Base-by-base conservation (phyloP, 1,140 invertebrate genomes). In the Littorina saxatilis region DNA sequence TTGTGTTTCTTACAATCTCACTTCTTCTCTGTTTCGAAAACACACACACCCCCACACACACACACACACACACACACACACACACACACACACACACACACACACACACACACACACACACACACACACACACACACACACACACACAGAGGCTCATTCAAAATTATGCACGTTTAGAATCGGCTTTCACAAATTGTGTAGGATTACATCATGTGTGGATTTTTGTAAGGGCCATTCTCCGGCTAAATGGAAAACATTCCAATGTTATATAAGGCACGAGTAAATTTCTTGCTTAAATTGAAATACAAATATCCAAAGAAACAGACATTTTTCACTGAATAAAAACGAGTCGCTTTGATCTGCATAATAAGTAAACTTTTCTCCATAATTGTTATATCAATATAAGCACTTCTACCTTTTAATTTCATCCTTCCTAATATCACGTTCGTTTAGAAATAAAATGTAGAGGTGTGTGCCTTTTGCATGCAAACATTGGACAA, bases 11-110 rank as follows among this genome's bases (percentile, higher is more conserved):
- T n/a, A n/a, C n/a, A n/a, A 47, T 5, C 85, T 83, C 23, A 82
- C 86, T 15, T 78, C 81, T 72, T 43, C 72, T n/a, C 23, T 74
- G 13, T 43, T 15, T 50, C 32, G 15, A 1, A n/a, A n/a, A n/a
- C n/a, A n/a, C n/a, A n/a, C n/a, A n/a, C n/a, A n/a, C n/a, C n/a
- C n/a, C n/a, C n/a, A n/a, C n/a, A n/a, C n/a, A n/a, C n/a, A n/a
- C n/a, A n/a, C n/a, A n/a, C n/a, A n/a, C n/a, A n/a, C n/a, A 27
- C 29, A 74, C 23, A 74, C 43, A n/a, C 23, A 27, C 63, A 2
- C 32, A 66, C 63, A 66, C 72, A 43, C 0, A 76, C n/a, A 76
- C 43, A 76, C 74, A 76, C 27, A 76, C 43, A 76, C 4, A 76
- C 40, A 76, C 27, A 76, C 35, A 76, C 15, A 76, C 29, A 47